phyloP scores from a whole-genome alignment of 2,113 vertebrate genomes.

The Elachura formosa region DNA sequence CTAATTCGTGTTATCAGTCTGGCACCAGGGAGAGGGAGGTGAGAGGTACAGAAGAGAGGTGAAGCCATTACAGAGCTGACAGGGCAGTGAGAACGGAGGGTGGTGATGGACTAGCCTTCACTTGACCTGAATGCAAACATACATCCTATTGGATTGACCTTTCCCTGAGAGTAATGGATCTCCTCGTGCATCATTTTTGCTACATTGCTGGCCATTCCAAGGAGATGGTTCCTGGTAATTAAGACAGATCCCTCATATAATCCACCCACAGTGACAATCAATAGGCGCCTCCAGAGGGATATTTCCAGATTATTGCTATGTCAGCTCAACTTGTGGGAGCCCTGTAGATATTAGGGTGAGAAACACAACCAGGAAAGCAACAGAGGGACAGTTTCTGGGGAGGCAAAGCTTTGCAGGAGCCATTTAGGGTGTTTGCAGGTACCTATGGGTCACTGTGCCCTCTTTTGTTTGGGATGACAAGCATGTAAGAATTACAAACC shows the following conservation, averaged over 20 bases:
- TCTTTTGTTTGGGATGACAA: neutral
- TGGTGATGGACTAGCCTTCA: constrained; percentile 60
- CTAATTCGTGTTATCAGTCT: constrained; percentile 33
- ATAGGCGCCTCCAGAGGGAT: constrained; percentile 13
- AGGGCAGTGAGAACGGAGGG: constrained; percentile 13
- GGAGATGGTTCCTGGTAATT: constrained; percentile 62
- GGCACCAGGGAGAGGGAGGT: neutral
- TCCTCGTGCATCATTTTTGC: constrained; percentile 9
- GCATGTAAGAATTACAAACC: neutral
- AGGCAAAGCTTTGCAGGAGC: neutral
- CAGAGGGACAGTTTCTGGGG: rapidly evolving
- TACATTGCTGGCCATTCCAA: constrained; percentile 37
- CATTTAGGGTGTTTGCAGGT: neutral
- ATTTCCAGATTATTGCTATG: constrained; percentile 47
- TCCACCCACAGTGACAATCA: constrained; percentile 22
- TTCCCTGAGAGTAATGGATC: constrained; percentile 69
- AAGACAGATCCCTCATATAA: constrained; percentile 62
- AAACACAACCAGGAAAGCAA: neutral
- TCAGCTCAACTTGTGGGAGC: constrained; percentile 34
- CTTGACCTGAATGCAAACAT: constrained; percentile 59
- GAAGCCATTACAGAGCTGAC: constrained; percentile 63
- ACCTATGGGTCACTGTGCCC: neutral
- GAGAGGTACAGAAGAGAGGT: constrained; percentile 20
- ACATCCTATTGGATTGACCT: constrained; percentile 70
- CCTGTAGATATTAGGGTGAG: neutral